Evolutionary conservation across 2,113 vertebrate genomes (phyloP), one percentile per base, ranked within the genome.

Genomic region (Serilophus lunatus): DNA sequence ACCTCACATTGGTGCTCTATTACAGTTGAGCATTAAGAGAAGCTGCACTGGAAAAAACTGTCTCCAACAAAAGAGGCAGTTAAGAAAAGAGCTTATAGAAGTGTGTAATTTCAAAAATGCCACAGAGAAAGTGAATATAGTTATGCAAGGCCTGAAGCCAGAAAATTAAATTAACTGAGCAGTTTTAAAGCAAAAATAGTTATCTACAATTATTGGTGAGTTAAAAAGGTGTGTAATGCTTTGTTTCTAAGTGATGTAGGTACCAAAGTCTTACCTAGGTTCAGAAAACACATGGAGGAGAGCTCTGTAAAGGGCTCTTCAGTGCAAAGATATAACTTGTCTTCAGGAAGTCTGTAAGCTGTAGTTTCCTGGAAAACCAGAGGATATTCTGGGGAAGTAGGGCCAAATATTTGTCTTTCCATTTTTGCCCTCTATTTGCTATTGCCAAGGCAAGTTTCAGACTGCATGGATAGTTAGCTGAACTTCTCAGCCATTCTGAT

Each of bases 351-450:
- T 57, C 36, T 70, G 20, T 57, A 77, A 77, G 11, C 23, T 31
- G 36, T 13, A 56, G 10, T 77, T 89, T 56, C 2, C 31, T 56
- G 54, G 54, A 86, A 83, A 89, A 69, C 2, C 0, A 7, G 54
- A 60, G 4, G 0, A 0, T 51, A 2, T 26, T 10, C 36, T 35
- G n/a, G 24, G 25, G 18, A 35, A 36, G 2, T 19, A 5, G 44
- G 40, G 17, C 33, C 1, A 1, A 71, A 18, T 38, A 69, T 17
- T 81, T 69, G 1, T 69, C 50, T 69, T 83, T 74, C 40, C 6
- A 15, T 35, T 86, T 91, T 74, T 69, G 24, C 15, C 18, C 4
- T 61, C 12, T 7, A 5, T 74, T 83, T 76, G 7, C 24, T 72
- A 22, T 50, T 44, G 33, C 29, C 20, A 57, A 77, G 8, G 17